phyloP scores from a whole-genome alignment of 2,888 invertebrate genomes.

The Plutella xylostella region DNA sequence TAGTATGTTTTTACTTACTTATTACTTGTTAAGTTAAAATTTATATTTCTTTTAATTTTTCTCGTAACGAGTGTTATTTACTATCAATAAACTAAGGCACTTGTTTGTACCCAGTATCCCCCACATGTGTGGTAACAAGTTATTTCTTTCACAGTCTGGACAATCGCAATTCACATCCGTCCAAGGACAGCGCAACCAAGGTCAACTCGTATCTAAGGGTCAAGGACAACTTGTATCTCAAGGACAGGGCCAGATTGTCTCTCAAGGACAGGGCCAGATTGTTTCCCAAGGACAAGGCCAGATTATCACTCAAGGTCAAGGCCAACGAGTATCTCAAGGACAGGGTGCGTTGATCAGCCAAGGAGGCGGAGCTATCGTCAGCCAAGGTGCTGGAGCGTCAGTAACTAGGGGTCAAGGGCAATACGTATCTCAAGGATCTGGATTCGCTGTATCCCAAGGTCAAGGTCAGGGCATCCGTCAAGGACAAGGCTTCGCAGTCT shows the following conservation, averaged over 20 bases:
- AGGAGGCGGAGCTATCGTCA: too few relatives aligned
- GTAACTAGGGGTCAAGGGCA: slow-evolving; percentile 13
- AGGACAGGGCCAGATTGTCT: slow-evolving; percentile 17
- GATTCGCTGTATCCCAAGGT: slow-evolving; percentile 13
- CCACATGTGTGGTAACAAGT: too few relatives aligned
- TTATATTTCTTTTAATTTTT: too few relatives aligned
- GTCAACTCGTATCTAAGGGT: slow-evolving; percentile 12
- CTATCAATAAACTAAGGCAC: too few relatives aligned
- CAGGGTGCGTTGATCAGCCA: too few relatives aligned
- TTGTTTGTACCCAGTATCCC: too few relatives aligned
- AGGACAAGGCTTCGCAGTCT: slow-evolving; percentile 21
- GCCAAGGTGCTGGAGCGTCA: too few relatives aligned
- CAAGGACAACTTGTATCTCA: slow-evolving; percentile 16
- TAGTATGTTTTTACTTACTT: background rate
- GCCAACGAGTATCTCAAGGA: too few relatives aligned
- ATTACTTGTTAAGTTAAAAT: background rate
- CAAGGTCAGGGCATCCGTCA: slow-evolving; percentile 22
- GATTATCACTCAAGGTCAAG: slow-evolving; percentile 20
- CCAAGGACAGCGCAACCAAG: slow-evolving; percentile 12
- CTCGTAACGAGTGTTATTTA: too few relatives aligned
- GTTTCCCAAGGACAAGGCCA: slow-evolving; percentile 18
- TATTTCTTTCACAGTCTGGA: background rate
- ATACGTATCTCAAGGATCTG: slow-evolving; percentile 13
- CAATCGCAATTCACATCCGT: background rate
- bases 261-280: slow-evolving; percentile 18